Conservation (phyloP, 1,140 invertebrate species). For the Diplogasteroides magnus region DNA sequence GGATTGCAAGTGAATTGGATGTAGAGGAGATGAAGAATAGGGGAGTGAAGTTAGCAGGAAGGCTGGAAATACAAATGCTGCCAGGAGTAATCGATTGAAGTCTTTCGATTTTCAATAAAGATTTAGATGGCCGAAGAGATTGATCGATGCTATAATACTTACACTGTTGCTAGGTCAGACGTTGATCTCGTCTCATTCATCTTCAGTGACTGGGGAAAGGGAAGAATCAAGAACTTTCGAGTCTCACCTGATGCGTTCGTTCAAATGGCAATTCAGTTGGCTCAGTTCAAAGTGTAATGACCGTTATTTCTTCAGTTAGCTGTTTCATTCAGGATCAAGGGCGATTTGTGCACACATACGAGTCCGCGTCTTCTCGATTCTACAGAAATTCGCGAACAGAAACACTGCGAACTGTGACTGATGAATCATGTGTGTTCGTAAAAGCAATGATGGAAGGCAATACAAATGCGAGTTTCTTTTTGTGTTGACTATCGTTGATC, state of each 20-base stretch:
- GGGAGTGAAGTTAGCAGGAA: slow-evolving; percentile 6
- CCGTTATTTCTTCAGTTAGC: background rate
- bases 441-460: slow-evolving; percentile 71
- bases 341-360: slow-evolving; percentile 88
- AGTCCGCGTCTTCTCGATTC: slow-evolving; percentile 91
- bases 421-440: slow-evolving; percentile 84
- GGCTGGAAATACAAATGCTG: slow-evolving; percentile 11
- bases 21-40: background rate
- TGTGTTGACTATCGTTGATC: background rate
- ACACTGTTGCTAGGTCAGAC: slow-evolving; percentile 16
- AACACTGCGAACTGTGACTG: slow-evolving; percentile 87
- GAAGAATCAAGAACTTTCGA: slow-evolving; percentile 56
- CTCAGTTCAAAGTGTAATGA: slow-evolving; percentile 28
- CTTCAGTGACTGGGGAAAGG: slow-evolving; percentile 43
- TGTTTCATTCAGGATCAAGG: slow-evolving; percentile 63
- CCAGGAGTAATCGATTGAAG: background rate
- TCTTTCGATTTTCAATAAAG: background rate
- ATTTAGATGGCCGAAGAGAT: slow-evolving; percentile 32
- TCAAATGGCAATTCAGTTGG: slow-evolving; percentile 60
- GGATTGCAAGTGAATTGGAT: background rate
- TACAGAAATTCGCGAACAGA: slow-evolving; percentile 92
- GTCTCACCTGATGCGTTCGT: slow-evolving; percentile 60
- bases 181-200: slow-evolving; percentile 38
- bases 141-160: slow-evolving; percentile 26
- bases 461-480: slow-evolving; percentile 5